Conservation (phyloP, 2,113 vertebrate genomes). For the Dasyprocta punctata region DNA sequence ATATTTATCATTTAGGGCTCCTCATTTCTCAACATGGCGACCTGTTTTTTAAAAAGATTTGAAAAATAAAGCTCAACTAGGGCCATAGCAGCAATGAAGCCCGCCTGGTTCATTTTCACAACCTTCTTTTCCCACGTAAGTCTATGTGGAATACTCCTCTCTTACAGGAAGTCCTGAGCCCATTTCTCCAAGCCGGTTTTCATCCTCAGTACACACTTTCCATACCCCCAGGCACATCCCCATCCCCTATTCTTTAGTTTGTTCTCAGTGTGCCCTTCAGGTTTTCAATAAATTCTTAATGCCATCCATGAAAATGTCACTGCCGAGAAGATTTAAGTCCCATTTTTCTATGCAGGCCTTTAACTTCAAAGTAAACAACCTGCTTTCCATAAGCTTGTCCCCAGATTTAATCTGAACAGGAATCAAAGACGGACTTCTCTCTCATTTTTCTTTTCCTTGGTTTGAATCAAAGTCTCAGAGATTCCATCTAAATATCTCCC, state of each 20-base stretch:
- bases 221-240: background rate
- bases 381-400: slow-evolving; percentile 36
- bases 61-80: slow-evolving; percentile 41
- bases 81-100: background rate
- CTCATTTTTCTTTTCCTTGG: background rate
- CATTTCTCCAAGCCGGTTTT: background rate
- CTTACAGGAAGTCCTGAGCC: background rate
- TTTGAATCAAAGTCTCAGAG: slow-evolving; percentile 28
- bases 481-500: background rate
- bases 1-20: slow-evolving; percentile 17
- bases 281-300: slow-evolving; percentile 73
- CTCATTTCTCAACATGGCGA: slow-evolving; percentile 43
- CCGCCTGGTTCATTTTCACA: background rate
- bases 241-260: slow-evolving; percentile 15
- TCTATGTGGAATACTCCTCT: background rate
- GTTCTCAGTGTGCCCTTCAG: slow-evolving; percentile 22
- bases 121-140: background rate
- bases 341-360: slow-evolving; percentile 56
- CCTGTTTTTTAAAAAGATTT: slow-evolving; percentile 46
- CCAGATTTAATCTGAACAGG: slow-evolving; percentile 55
- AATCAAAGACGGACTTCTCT: slow-evolving; percentile 56
- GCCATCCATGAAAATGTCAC: slow-evolving; percentile 69
- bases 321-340: slow-evolving; percentile 62
- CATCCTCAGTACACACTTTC: background rate
- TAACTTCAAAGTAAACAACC: slow-evolving; percentile 55